phyloP scores from a whole-genome alignment of 2,888 invertebrate species.

The Steinernema hermaphroditum region DNA sequence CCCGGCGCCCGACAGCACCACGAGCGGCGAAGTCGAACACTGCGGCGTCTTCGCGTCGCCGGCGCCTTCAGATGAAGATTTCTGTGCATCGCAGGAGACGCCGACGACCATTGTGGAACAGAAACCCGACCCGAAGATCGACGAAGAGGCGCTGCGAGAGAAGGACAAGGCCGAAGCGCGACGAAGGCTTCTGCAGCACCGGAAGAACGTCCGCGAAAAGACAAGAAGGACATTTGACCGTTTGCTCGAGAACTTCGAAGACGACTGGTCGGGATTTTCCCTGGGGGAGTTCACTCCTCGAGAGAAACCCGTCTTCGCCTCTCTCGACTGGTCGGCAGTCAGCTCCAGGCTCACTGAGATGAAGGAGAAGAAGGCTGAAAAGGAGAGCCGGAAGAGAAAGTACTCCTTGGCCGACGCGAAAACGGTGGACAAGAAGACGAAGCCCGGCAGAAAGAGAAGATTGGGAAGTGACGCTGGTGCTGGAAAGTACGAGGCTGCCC shows the following conservation, averaged over 20 bases:
- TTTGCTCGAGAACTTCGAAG: background rate
- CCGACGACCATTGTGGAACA: background rate
- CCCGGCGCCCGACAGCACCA: conserved; percentile 10
- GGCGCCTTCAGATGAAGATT: background rate
- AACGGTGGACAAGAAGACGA: background rate
- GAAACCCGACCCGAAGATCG: background rate
- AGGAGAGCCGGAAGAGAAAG: background rate
- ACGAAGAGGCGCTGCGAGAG: background rate
- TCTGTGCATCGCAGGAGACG: background rate
- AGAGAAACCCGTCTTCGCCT: background rate
- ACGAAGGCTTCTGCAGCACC: conserved; percentile 12
- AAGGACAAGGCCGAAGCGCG: conserved; percentile 11
- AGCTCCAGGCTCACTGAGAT: background rate
- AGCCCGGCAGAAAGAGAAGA: conserved; percentile 26
- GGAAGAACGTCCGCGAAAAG: conserved; percentile 1
- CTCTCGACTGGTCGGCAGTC: background rate
- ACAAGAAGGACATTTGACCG: background rate
- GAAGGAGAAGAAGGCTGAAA: background rate
- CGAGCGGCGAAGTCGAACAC: background rate
- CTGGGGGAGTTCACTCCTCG: background rate
- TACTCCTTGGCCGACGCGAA: background rate
- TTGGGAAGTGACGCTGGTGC: conserved; percentile 1
- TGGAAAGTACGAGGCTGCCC: background rate
- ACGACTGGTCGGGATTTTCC: background rate
- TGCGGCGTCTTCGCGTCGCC: background rate